phyloP scores from a whole-genome alignment of 1,140 invertebrate genomes.

The Phymorhynchus buccinoides region DNA sequence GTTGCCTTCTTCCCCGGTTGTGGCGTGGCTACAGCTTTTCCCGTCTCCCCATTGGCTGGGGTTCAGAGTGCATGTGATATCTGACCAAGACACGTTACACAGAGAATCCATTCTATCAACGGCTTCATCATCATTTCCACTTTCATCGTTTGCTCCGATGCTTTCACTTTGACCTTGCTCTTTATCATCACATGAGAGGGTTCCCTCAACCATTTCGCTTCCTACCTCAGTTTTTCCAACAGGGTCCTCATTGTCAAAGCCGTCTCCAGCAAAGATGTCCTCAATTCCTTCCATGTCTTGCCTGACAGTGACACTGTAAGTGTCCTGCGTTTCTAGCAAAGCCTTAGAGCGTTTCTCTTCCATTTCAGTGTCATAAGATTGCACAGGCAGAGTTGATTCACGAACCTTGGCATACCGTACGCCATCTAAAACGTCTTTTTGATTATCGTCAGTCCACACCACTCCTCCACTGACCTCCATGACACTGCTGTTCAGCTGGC shows the following conservation, averaged over 20 bases:
- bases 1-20: not conserved
- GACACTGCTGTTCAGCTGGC: slow-evolving; percentile 18
- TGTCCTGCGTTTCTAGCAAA: not conserved
- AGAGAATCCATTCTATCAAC: not conserved
- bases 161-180: not conserved
- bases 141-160: not conserved
- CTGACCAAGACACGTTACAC: not conserved
- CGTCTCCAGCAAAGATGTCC: not conserved
- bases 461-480: slow-evolving; percentile 24
- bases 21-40: not conserved
- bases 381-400: not conserved
- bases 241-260: not conserved
- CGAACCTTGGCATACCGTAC: not conserved
- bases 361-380: not conserved
- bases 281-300: not conserved
- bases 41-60: slow-evolving; percentile 6
- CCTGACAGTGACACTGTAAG: not conserved
- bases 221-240: not conserved
- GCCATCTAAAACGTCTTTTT: not conserved
- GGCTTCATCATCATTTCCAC: not conserved
- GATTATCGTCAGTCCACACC: not conserved
- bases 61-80: not conserved
- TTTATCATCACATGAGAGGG: too few species aligned
- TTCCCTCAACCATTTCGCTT: not conserved
- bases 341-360: not conserved